Evolutionary conservation across 2,888 invertebrate genomes (phyloP).

Genomic region (Agrochola lota): DNA sequence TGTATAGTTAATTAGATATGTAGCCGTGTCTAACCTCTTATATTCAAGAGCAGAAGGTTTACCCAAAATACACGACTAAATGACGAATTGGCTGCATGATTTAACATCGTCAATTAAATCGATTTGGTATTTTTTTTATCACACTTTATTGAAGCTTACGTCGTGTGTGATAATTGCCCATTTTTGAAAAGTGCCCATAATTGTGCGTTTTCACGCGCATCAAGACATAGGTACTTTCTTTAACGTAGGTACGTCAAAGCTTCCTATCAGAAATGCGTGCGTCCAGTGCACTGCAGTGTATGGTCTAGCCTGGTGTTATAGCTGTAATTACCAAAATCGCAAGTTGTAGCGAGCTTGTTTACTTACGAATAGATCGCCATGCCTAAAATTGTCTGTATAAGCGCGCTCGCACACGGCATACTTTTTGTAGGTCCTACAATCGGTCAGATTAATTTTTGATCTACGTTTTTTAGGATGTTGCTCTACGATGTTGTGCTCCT

Average conservation of each 20-base stretch:
- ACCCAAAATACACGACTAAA: constrained; percentile 46
- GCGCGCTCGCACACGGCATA: background rate
- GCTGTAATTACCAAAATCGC: background rate
- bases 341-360: background rate
- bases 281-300: background rate
- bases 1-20: too few species aligned
- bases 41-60: background rate
- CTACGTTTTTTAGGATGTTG: background rate
- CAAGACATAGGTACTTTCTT: background rate
- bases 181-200: background rate
- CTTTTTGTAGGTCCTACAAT: background rate
- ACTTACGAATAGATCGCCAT: background rate
- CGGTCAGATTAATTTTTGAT: background rate
- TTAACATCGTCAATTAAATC: constrained; percentile 35
- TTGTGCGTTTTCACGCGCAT: background rate
- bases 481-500: background rate
- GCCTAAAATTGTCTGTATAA: background rate
- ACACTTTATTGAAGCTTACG: background rate
- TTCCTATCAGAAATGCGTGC: background rate
- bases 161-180: background rate
- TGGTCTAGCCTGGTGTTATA: background rate
- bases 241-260: background rate
- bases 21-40: too few species aligned
- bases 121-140: background rate
- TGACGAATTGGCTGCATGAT: constrained; percentile 24